These are phyloP conservation scores for Carabus problematicus DNA, from an alignment of 2,888 invertebrate genomes.

Conservation along the genomic window DNA sequence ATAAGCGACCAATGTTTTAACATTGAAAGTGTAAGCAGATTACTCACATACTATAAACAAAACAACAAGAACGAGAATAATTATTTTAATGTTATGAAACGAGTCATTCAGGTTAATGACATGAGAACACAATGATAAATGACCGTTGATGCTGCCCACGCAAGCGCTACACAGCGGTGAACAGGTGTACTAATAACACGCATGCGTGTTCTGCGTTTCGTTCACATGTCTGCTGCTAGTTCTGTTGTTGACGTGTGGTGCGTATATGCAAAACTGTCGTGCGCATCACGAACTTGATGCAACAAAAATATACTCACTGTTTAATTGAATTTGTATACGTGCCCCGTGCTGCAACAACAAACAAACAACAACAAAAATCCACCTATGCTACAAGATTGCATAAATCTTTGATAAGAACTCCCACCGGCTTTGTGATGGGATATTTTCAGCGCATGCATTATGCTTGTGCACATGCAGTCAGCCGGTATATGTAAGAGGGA, in stretches of 20 bases:
- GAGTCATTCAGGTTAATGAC: conserved; percentile 6
- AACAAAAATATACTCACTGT: too few relatives aligned
- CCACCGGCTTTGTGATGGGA: too few relatives aligned
- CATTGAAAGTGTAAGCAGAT: neutral
- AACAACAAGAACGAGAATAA: neutral
- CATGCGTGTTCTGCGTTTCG: neutral
- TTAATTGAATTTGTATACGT: too few relatives aligned
- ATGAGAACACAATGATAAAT: neutral
- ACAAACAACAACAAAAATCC: too few relatives aligned
- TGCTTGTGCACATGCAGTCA: too few relatives aligned
- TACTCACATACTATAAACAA: neutral
- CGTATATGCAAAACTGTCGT: neutral
- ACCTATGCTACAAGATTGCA: too few relatives aligned
- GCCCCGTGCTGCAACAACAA: too few relatives aligned
- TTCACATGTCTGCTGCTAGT: neutral
- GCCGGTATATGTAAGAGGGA: too few relatives aligned
- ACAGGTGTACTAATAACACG: conserved; percentile 3
- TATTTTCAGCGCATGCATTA: too few relatives aligned
- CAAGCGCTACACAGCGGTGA: neutral
- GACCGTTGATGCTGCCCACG: conserved; percentile 1
- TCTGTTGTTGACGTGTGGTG: too few relatives aligned
- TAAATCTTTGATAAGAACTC: too few relatives aligned
- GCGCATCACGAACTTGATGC: neutral
- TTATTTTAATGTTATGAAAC: conserved; percentile 6
- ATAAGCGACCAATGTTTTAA: conserved; percentile 3